Conservation (phyloP, 1,140 invertebrate genomes). For the Drosophila micromelanica region DNA sequence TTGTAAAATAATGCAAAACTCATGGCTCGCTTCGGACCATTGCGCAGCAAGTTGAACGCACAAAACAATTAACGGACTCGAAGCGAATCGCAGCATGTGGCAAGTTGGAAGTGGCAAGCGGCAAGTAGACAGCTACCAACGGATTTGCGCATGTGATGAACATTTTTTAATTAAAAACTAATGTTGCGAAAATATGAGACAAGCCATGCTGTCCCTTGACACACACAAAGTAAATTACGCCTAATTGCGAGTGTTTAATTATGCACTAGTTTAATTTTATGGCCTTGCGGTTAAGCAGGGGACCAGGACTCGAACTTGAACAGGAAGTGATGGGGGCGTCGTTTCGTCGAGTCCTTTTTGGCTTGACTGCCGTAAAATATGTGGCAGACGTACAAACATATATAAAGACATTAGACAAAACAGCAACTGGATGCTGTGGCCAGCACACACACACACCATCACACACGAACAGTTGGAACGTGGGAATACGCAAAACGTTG, state of each 20-base stretch:
- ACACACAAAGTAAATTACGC: constrained; percentile 81
- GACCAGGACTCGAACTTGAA: not conserved
- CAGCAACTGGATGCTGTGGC: constrained; percentile 40
- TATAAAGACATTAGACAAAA: constrained; percentile 59
- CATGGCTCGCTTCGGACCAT: constrained; percentile 19
- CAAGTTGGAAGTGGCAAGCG: constrained; percentile 23
- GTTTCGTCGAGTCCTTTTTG: constrained; percentile 39
- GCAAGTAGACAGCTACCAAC: constrained; percentile 28
- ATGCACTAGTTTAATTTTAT: constrained; percentile 84
- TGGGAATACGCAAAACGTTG: constrained; percentile 54
- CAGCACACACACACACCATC: constrained; percentile 12
- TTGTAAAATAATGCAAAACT: not conserved
- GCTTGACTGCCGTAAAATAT: constrained; percentile 30
- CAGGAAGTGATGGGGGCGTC: not conserved
- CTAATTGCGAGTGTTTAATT: constrained; percentile 84
- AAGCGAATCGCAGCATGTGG: constrained; percentile 18
- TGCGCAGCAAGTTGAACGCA: constrained; percentile 38
- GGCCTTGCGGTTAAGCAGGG: constrained; percentile 67
- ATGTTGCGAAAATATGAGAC: constrained; percentile 80
- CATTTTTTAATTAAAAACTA: constrained; percentile 84
- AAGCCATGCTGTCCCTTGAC: not conserved
- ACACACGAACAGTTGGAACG: constrained; percentile 10
- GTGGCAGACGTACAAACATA: constrained; percentile 15
- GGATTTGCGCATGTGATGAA: constrained; percentile 56
- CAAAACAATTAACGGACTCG: constrained; percentile 51